Evolutionary conservation across 2,797 vertebrate species (phyloP).

Genomic region (Cossypha caffra): DNA sequence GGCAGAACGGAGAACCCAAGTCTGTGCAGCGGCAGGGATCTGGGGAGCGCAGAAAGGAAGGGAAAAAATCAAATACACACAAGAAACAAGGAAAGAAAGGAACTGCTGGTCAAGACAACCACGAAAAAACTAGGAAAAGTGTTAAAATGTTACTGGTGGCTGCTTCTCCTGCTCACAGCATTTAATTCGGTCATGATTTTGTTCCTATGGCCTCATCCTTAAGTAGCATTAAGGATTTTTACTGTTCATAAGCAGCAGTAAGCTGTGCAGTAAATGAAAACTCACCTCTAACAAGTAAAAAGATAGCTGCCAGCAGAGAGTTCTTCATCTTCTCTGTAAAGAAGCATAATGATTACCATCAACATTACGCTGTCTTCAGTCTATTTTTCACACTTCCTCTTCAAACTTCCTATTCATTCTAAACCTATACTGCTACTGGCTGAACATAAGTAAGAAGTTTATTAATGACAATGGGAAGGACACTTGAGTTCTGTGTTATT

Average conservation of each 20-base stretch:
- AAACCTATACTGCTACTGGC: neutral
- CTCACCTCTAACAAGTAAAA: slow-evolving; percentile 49
- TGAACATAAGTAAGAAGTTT: neutral
- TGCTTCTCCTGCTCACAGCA: neutral
- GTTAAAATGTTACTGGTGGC: neutral
- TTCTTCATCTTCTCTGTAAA: slow-evolving; percentile 37
- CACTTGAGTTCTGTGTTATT: neutral
- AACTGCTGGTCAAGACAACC: neutral
- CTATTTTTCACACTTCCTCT: slow-evolving; percentile 36
- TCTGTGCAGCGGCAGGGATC: neutral
- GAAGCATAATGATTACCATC: slow-evolving; percentile 27
- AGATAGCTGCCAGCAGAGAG: slow-evolving; percentile 11
- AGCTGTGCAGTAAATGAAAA: neutral
- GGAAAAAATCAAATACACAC: too few relatives aligned
- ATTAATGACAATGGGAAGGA: neutral
- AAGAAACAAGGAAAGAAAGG: neutral
- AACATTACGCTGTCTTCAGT: neutral
- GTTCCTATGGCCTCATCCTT: accelerated
- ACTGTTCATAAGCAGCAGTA: accelerated
- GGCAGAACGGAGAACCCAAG: neutral
- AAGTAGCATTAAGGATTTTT: neutral
- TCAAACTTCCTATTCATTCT: slow-evolving; percentile 21
- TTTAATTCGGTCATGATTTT: accelerated
- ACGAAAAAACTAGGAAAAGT: neutral
- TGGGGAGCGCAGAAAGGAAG: neutral